Base-by-base conservation (phyloP, 2,797 vertebrate species). In the Nyctibius grandis region DNA sequence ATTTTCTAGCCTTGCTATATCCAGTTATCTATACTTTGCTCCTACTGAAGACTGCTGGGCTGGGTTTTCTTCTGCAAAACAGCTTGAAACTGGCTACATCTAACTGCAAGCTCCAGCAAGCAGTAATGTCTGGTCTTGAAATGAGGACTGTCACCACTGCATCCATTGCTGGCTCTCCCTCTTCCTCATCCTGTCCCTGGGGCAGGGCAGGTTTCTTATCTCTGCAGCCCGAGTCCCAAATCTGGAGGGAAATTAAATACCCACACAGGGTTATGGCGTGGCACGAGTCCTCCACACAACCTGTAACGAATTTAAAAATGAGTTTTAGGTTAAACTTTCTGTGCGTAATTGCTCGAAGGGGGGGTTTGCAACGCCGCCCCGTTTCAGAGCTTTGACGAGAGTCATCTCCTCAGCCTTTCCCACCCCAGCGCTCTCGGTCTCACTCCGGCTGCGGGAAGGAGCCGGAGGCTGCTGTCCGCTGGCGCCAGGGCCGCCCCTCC, bases 91-190 rank as follows among this genome's bases (percentile, higher is more conserved):
- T 7, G 70, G 18, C 38, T n/a, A 3, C 6, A 13, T 8, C 2
- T 8, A 38, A 36, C 9, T 3, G 12, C 1, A 34, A 69, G 38
- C 44, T 57, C 17, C 17, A 31, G 60, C 33, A 11, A 18, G 19
- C 19, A 17, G 47, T 2, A 2, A 23, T 2, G 28, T 1, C 0
- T 1, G n/a, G 29, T 25, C 20, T 23, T 2, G 1, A 36, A 26
- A 7, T 0, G 1, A 38, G 29, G 56, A 5, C 31, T 28, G 23
- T 2, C 0, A 1, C 33, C 8, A 9, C 8, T 3, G 1, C 5
- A 6, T 7, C 89, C 56, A 5, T 7, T 0, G 2, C 42, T 25
- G 38, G 17, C 29, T 23, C 59, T 12, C 20, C 29, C 34, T 9
- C 0, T 3, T 31, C 47, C 44, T 7, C 6, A 1, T 5, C 18